Evolutionary conservation across 35 echinoderm and acorn worm genomes (phyloP).

Genomic region (Chiridota heheva): DNA sequence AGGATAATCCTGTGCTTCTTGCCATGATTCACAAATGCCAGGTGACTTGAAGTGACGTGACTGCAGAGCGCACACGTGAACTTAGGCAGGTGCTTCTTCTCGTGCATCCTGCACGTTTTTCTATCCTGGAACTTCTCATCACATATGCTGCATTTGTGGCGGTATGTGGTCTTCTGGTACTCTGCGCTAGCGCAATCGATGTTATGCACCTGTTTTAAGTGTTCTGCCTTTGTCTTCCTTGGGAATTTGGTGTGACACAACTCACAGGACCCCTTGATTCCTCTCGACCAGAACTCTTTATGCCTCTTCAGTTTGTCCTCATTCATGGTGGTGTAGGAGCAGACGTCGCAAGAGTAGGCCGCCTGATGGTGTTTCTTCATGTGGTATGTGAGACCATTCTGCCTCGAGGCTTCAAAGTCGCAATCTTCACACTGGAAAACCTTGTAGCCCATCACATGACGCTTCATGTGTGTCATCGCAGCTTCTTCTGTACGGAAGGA

Average conservation of each 20-base stretch:
- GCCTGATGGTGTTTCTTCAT: slow-evolving; percentile 39
- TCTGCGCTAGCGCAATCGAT: slow-evolving; percentile 19
- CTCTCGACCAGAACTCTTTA: slow-evolving; percentile 33
- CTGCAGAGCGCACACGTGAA: slow-evolving; percentile 13
- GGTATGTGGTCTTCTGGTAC: slow-evolving; percentile 24
- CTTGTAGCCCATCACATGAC: slow-evolving; percentile 11
- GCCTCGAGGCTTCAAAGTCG: slow-evolving; percentile 11
- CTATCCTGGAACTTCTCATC: slow-evolving; percentile 22
- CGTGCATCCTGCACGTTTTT: slow-evolving; percentile 28
- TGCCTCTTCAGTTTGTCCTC: slow-evolving; percentile 28
- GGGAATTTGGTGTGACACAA: slow-evolving; percentile 38
- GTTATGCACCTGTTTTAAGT: slow-evolving; percentile 30
- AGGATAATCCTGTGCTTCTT: slow-evolving; percentile 1
- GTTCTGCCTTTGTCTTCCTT: slow-evolving; percentile 25
- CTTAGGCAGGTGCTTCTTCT: slow-evolving; percentile 29
- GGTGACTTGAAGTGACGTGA: background rate
- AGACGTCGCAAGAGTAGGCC: background rate
- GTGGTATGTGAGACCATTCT: slow-evolving; percentile 18
- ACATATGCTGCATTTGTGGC: slow-evolving; percentile 36
- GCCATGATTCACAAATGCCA: slow-evolving; percentile 34
- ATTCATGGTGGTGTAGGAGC: slow-evolving; percentile 28
- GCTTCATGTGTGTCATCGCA: slow-evolving; percentile 16
- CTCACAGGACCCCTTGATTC: slow-evolving; percentile 34
- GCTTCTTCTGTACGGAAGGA: background rate
- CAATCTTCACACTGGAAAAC: slow-evolving; percentile 32